Evolutionary conservation across 2,113 vertebrate genomes (phyloP).

Genomic region (Narcine bancroftii): DNA sequence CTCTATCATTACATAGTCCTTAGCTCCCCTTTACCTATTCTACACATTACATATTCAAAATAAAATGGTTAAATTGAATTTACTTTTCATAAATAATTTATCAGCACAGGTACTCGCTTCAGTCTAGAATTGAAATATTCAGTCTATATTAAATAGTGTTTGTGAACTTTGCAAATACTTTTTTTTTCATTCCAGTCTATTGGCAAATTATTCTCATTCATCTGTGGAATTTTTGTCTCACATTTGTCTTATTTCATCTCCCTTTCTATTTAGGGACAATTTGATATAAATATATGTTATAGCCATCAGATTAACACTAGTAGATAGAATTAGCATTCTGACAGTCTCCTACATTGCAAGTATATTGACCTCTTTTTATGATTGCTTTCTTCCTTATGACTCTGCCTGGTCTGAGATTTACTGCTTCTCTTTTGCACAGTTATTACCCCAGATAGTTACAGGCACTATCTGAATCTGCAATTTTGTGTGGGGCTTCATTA

Average conservation of each 20-base stretch:
- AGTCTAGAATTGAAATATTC: not conserved
- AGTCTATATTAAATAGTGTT: not conserved
- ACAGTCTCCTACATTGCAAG: not conserved
- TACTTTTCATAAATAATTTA: not conserved
- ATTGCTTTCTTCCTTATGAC: not conserved
- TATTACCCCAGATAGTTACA: not conserved
- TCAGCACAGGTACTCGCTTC: not conserved
- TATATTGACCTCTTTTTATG: not conserved
- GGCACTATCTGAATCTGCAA: not conserved
- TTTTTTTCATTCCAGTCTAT: not conserved
- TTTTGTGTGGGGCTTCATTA: not conserved
- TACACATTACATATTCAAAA: too few species aligned
- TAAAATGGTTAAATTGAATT: too few species aligned
- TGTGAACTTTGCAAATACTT: not conserved
- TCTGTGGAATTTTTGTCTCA: not conserved
- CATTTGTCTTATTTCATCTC: not conserved
- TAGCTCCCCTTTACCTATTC: too few species aligned
- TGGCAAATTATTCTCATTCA: not conserved
- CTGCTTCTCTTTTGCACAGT: not conserved
- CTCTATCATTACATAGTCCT: too few species aligned
- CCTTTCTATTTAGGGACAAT: not conserved
- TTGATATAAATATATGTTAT: not conserved
- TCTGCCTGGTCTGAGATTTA: not conserved
- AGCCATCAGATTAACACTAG: slow-evolving; percentile 10
- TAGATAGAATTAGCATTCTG: slow-evolving; percentile 22